phyloP scores from a whole-genome alignment of 2,797 vertebrate genomes.

The Acridotheres tristis region DNA sequence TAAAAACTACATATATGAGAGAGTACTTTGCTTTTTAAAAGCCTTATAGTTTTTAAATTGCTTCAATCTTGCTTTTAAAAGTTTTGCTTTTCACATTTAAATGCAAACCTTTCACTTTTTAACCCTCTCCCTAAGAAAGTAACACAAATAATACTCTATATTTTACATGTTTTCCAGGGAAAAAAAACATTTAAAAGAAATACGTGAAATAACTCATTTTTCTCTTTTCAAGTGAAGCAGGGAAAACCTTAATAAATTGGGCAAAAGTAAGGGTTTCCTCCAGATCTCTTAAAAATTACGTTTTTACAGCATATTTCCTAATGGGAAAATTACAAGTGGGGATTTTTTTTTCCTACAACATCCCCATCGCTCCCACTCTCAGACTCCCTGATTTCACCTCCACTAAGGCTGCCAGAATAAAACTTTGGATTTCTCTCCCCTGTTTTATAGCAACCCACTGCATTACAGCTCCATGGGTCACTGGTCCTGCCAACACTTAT shows the following conservation, averaged over 20 bases:
- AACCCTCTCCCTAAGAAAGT: neutral
- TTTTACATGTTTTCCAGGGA: neutral
- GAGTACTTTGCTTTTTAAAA: neutral
- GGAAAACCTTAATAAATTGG: neutral
- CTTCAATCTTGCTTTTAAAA: neutral
- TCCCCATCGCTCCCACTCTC: neutral
- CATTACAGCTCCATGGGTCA: slow-evolving; percentile 13
- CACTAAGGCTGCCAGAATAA: neutral
- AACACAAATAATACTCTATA: neutral
- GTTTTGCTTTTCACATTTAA: neutral
- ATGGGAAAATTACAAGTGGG: neutral
- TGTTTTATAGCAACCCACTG: slow-evolving; percentile 42
- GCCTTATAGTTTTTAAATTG: neutral
- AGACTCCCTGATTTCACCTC: neutral
- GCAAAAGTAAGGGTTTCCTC: neutral
- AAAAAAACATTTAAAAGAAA: neutral
- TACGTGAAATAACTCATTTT: neutral
- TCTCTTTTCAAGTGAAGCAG: neutral
- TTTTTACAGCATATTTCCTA: neutral
- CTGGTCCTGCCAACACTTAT: slow-evolving; percentile 1
- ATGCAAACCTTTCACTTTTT: neutral
- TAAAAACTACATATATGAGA: neutral
- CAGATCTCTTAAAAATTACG: neutral
- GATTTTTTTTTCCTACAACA: neutral
- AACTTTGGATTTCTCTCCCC: neutral